Conservation (phyloP, 2,888 invertebrate species). For the Drosophila buzzatii region DNA sequence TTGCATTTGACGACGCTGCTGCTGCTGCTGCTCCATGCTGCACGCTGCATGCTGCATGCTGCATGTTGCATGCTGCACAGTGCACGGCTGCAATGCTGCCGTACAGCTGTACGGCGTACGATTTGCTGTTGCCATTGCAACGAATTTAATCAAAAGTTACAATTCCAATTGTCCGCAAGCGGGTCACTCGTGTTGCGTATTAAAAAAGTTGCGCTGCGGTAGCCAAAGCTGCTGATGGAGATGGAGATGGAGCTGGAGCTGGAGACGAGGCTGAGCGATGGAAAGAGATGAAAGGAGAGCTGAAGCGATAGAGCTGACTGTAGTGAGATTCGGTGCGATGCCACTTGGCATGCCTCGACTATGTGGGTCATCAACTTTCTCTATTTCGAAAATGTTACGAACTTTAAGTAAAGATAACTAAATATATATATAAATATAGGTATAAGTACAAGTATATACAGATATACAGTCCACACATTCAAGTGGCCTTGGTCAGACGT, state of each 20-base stretch:
- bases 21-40: conserved; percentile 3
- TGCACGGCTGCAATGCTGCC: conserved; percentile 6
- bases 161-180: conserved; percentile 81
- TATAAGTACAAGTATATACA: background rate
- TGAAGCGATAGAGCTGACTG: background rate
- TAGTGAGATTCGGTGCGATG: conserved; percentile 1
- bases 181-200: conserved; percentile 81
- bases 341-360: conserved; percentile 16
- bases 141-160: conserved; percentile 83
- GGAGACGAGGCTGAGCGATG: background rate
- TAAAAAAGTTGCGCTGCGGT: conserved; percentile 72
- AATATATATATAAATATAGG: background rate
- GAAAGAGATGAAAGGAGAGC: no score
- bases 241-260: background rate
- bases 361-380: conserved; percentile 53
- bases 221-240: conserved; percentile 10
- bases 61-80: conserved; percentile 5
- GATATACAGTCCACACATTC: background rate
- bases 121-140: conserved; percentile 71
- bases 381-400: conserved; percentile 39
- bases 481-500: background rate
- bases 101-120: conserved; percentile 27
- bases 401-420: conserved; percentile 19
- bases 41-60: background rate
- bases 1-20: conserved; percentile 43